These are phyloP conservation scores for Phenganax subtilis DNA, from an alignment of 92 coral and sea anemone species.

Conservation along the genomic window DNA sequence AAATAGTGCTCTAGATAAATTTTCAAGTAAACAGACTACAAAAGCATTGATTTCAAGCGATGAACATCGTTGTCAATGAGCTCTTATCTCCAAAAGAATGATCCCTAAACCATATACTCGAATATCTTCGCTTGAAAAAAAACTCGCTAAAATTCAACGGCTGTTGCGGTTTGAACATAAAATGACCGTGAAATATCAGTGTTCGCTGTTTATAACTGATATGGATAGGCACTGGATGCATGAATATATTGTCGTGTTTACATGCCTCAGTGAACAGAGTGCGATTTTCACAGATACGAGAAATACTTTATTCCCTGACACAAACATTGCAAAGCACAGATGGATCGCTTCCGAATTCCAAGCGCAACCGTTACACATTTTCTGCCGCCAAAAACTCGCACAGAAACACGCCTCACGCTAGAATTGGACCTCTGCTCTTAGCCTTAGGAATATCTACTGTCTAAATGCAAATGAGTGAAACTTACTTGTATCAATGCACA, in stretches of 20 bases:
- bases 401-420: not conserved
- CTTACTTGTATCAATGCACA: slow-evolving; percentile 89
- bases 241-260: slow-evolving; percentile 30
- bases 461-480: slow-evolving; percentile 11
- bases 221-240: slow-evolving; percentile 3
- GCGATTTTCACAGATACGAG: slow-evolving; percentile 24
- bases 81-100: too few species aligned
- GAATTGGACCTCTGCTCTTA: not conserved
- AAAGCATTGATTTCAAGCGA: not conserved
- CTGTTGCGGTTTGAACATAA: slow-evolving; percentile 4
- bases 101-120: too few species aligned
- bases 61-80: too few species aligned
- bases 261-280: slow-evolving; percentile 8
- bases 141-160: slow-evolving; percentile 4
- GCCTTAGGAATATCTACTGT: not conserved
- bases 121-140: slow-evolving; percentile 7
- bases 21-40: slow-evolving; percentile 18
- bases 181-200: slow-evolving; percentile 29
- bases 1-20: slow-evolving; percentile 27
- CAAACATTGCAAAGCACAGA: not conserved
- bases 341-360: slow-evolving; percentile 1
- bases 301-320: not conserved
- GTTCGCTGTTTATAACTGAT: slow-evolving; percentile 35
- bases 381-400: slow-evolving; percentile 10
- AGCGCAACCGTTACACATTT: not conserved